Conservation (phyloP, 2,797 vertebrate genomes). For the Kryptopterus vitreolus region DNA sequence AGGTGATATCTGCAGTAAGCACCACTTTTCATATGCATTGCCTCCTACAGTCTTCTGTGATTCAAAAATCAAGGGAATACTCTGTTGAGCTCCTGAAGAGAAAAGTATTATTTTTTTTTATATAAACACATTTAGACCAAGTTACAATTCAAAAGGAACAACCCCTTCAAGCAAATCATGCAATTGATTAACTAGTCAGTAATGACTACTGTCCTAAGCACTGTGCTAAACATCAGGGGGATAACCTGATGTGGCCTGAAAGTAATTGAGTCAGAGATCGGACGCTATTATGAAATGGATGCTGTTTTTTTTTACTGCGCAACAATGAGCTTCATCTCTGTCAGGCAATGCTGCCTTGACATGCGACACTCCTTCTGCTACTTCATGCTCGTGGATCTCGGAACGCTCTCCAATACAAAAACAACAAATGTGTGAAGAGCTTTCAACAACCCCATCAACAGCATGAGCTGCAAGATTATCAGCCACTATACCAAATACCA, state of each 20-base stretch:
- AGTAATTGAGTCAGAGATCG: constrained; percentile 48
- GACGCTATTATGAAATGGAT: no score
- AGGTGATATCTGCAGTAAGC: constrained; percentile 2
- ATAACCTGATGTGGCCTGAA: constrained; percentile 47
- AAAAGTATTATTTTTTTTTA: constrained; percentile 36
- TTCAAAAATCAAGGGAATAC: no score
- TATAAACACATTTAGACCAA: constrained; percentile 35
- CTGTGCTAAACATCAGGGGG: constrained; percentile 43
- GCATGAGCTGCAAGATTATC: constrained; percentile 39
- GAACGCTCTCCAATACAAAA: constrained; percentile 42
- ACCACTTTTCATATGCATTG: constrained; percentile 26
- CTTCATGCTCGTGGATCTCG: constrained; percentile 47
- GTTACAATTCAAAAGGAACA: constrained; percentile 43
- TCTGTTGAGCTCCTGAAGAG: constrained; percentile 10
- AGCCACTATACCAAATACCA: constrained; percentile 11
- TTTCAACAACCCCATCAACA: constrained; percentile 43
- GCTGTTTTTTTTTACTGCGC: constrained; percentile 54
- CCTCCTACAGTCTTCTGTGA: no score
- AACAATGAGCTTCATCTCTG: constrained; percentile 24
- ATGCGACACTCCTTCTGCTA: constrained; percentile 40
- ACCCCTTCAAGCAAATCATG: constrained; percentile 51
- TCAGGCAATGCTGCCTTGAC: constrained; percentile 30
- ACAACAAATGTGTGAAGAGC: constrained; percentile 35
- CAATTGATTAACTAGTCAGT: no score
- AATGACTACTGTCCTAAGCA: no score